Evolutionary conservation across 2,888 invertebrate species (phyloP), one percentile per base, ranked within the genome.

Genomic region (Microctonus brassicae): DNA sequence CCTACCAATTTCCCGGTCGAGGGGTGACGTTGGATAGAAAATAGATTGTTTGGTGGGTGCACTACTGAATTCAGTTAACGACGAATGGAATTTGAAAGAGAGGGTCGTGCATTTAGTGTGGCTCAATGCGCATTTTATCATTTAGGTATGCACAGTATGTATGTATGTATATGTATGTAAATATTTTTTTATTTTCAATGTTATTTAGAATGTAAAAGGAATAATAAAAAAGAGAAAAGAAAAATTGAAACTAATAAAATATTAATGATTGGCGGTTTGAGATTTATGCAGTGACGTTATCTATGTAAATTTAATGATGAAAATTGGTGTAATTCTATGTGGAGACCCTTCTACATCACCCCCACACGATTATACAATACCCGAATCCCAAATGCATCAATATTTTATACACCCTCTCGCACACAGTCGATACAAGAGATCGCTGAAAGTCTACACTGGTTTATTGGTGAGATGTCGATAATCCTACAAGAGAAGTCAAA

Each of bases 1-100:
- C 78, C 77, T 75, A 74, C 75, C 78, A 79, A 80, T 80, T 80
- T 80, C 72, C 73, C 75, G 79, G 77, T 75, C 76, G 77, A 76
- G 70, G 75, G 76, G 70, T 75, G 77, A 75, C 72, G 75, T 72
- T 39, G 73, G 72, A 77, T 76, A 77, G 77, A 75, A 79, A 80
- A 78, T 77, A 80, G 77, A 80, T 79, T 79, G 78, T n/a, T 73
- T 68, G 26, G 33, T 24, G 17, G n/a, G 34, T 10, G 34, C 55
- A 55, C 6, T 29, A 6, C 58, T 22, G 58, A 70, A 75, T 73
- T 53, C 68, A 63, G 71, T 68, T 72, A 69, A 64, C 64, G 60
- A 65, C 29, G 36, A 47, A 60, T 72, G 52, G 72, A 69, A 72
- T 64, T 58, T 17, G 4, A 58, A 42, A 58, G 39, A 39, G 42